Evolutionary conservation across 2,888 invertebrate genomes (phyloP).

Genomic region (Cyclophora punctaria): DNA sequence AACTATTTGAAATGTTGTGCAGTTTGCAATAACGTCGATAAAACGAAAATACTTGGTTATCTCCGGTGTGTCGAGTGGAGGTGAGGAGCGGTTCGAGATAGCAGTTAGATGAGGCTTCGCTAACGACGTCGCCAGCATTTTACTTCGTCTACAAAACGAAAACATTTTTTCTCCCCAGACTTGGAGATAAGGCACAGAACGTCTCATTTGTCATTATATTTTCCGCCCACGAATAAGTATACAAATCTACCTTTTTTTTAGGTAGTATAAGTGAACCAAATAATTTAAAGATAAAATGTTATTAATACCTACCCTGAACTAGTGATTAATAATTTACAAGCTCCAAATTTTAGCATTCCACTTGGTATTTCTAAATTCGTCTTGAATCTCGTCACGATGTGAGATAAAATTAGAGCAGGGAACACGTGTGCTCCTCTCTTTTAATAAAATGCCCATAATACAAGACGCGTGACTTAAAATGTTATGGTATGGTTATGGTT

Average conservation of each 20-base stretch:
- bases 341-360: constrained; percentile 23
- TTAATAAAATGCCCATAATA: constrained; percentile 31
- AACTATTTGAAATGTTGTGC: constrained; percentile 20
- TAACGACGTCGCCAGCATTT: constrained; percentile 51
- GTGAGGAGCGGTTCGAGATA: constrained; percentile 34
- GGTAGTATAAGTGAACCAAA: too few species aligned
- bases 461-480: constrained; percentile 40
- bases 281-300: too few species aligned
- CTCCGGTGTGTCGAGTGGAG: constrained; percentile 30
- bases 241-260: too few species aligned
- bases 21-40: constrained; percentile 33
- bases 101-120: constrained; percentile 43
- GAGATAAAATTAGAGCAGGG: constrained; percentile 39
- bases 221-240: constrained; percentile 18
- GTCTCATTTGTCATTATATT: constrained; percentile 57
- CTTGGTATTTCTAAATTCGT: constrained; percentile 34
- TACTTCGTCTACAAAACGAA: constrained; percentile 44
- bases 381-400: constrained; percentile 28
- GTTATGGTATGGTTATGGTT: constrained; percentile 36
- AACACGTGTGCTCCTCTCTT: constrained; percentile 31
- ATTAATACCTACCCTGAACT: constrained; percentile 1
- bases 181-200: constrained; percentile 47
- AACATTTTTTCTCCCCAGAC: constrained; percentile 47
- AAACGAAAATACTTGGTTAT: constrained; percentile 37
- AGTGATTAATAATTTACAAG: constrained; percentile 3